These are phyloP conservation scores for Brevimyrus niger DNA, from an alignment of 2,113 vertebrate genomes.

Conservation along the genomic window DNA sequence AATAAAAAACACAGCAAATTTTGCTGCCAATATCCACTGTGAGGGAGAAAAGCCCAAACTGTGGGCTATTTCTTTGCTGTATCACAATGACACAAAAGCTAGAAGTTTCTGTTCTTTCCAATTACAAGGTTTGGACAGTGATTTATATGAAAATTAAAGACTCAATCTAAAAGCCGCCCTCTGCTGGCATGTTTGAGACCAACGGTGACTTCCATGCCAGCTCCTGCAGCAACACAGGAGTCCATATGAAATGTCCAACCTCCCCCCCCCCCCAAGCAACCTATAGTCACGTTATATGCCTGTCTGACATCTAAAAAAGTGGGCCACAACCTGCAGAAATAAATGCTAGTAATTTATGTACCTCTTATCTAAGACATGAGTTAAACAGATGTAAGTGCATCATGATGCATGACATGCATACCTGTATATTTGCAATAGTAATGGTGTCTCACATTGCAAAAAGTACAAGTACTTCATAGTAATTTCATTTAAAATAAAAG, in stretches of 20 bases:
- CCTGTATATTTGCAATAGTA: background rate
- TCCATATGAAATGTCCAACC: background rate
- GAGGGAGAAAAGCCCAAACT: background rate
- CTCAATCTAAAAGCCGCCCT: background rate
- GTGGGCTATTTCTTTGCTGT: background rate
- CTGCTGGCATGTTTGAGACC: background rate
- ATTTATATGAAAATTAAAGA: background rate
- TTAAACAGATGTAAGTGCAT: background rate
- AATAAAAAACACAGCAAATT: background rate
- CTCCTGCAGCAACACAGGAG: conserved; percentile 3
- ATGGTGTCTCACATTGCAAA: background rate
- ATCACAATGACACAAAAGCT: too few relatives aligned
- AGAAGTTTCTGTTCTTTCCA: background rate
- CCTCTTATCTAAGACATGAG: background rate
- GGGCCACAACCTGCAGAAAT: background rate
- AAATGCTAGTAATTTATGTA: background rate
- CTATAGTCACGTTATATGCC: background rate
- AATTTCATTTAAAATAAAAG: background rate
- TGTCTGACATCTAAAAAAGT: background rate
- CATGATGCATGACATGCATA: background rate
- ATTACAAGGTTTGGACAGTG: background rate
- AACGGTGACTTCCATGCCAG: background rate
- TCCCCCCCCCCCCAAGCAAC: background rate
- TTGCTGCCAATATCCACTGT: background rate
- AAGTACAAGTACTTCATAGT: background rate